phyloP scores from a whole-genome alignment of 2,888 invertebrate genomes.

The Tineola bisselliella region DNA sequence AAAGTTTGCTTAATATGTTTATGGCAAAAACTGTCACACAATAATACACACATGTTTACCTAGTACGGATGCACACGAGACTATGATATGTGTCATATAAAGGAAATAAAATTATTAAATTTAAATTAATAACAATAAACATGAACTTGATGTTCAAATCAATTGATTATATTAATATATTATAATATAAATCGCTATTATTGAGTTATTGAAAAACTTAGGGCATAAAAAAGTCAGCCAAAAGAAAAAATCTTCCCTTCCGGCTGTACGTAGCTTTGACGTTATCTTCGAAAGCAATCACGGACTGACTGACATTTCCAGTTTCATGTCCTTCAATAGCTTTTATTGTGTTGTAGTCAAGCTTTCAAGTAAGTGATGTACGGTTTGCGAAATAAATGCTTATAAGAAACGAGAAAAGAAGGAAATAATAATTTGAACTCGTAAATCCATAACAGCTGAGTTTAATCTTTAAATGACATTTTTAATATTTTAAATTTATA shows the following conservation, averaged over 20 bases:
- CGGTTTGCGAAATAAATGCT: not conserved
- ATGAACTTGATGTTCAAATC: no score
- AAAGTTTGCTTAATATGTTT: no score
- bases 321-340: constrained; percentile 1
- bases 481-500: not conserved
- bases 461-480: no score
- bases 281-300: constrained; percentile 5
- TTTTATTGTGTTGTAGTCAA: constrained; percentile 1
- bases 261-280: not conserved
- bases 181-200: not conserved
- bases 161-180: no score
- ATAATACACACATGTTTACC: no score
- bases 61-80: no score
- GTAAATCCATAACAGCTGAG: not conserved
- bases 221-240: not conserved
- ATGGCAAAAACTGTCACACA: no score
- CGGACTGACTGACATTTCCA: constrained; percentile 4
- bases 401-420: not conserved
- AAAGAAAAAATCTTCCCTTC: not conserved
- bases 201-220: not conserved
- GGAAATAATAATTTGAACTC: not conserved
- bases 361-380: not conserved
- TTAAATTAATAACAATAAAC: no score
- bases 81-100: no score
- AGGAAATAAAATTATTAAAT: no score